Percentiles rank a stretch among this genome's conserved stretches.
Conservation (phyloP, 2,888 invertebrate species). For the Scaptomyza cyrtandrae region DNA sequence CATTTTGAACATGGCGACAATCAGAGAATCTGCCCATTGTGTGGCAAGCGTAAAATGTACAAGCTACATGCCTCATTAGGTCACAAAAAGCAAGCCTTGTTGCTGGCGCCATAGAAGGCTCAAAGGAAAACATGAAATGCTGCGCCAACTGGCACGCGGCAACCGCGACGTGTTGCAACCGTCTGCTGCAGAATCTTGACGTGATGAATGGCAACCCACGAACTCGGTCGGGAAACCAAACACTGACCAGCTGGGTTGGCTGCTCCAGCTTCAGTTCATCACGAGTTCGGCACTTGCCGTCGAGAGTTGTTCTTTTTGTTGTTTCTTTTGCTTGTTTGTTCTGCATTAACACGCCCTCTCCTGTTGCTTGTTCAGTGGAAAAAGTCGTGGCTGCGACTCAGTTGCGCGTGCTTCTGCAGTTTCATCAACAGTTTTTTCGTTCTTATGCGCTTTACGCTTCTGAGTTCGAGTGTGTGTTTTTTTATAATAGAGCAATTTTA, state of each 20-base stretch:
- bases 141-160: conserved; percentile 26
- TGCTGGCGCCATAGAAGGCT: conserved; percentile 32
- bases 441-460: conserved; percentile 38
- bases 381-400: conserved; percentile 27
- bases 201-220: conserved; percentile 39
- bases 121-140: conserved; percentile 64
- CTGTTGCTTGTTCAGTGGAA: conserved; percentile 67
- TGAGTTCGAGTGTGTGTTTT: conserved; percentile 4
- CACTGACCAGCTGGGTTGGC: conserved; percentile 24
- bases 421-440: conserved; percentile 51
- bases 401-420: conserved; percentile 34
- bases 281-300: conserved; percentile 53
- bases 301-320: conserved; percentile 40
- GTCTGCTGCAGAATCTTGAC: conserved; percentile 41
- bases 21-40: conserved; percentile 26
- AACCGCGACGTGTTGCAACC: conserved; percentile 22
- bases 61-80: conserved; percentile 51
- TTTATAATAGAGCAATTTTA: conserved; percentile 32
- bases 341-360: conserved; percentile 62
- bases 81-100: conserved; percentile 3
- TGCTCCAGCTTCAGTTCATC: conserved; percentile 52
- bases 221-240: conserved; percentile 21
- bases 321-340: conserved; percentile 39
- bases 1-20: conserved; percentile 23
- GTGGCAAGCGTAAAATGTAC: conserved; percentile 5